Conservation (phyloP, 2,888 invertebrate species). For the Mystacides longicornis region DNA sequence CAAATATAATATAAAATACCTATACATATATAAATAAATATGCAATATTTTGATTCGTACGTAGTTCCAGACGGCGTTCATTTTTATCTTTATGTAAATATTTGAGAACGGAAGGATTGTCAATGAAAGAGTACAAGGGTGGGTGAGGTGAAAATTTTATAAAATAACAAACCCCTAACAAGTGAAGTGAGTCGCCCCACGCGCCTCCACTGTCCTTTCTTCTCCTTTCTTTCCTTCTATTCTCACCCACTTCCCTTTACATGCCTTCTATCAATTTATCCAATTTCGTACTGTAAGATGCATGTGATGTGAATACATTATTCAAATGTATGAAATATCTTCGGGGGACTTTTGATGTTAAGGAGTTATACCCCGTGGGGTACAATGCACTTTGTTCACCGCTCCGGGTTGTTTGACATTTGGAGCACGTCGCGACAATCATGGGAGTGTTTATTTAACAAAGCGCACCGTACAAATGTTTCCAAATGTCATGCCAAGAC, state of each 20-base stretch:
- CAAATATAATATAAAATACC: too few relatives aligned
- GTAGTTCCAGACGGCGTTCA: background rate
- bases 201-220: background rate
- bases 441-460: too few relatives aligned
- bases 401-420: too few relatives aligned
- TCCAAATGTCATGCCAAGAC: too few relatives aligned
- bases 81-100: background rate
- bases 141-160: background rate
- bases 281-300: slow-evolving; percentile 26
- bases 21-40: too few relatives aligned
- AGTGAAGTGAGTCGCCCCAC: slow-evolving; percentile 2
- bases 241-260: slow-evolving; percentile 7
- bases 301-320: slow-evolving; percentile 24
- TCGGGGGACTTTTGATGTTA: too few relatives aligned
- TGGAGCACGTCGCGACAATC: too few relatives aligned
- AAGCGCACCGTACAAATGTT: too few relatives aligned
- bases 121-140: background rate
- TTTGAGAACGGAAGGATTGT: background rate
- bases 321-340: background rate
- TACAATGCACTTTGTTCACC: too few relatives aligned
- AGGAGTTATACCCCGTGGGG: too few relatives aligned
- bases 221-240: background rate
- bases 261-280: slow-evolving; percentile 26
- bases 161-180: slow-evolving; percentile 2
- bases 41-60: background rate